Base-by-base conservation (phyloP, 1,140 invertebrate genomes). In the Ephestia elutella region DNA sequence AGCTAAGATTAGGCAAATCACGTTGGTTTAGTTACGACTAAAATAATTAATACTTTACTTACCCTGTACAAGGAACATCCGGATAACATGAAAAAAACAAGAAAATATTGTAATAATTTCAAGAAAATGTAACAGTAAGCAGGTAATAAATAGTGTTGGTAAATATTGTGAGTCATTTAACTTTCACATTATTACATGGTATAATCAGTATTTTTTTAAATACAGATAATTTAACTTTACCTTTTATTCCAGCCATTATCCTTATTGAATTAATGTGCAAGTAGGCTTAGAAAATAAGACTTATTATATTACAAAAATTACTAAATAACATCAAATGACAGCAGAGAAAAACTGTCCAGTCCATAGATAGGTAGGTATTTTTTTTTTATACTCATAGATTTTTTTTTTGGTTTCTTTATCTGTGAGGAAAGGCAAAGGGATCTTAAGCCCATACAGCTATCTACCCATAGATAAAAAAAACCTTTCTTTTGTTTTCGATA, bases 181-280 rank as follows among this genome's bases (percentile, higher is more conserved):
- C 13, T 15, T 44, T 44, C n/a, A 44, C 15, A 10, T 15, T n/a
- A n/a, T n/a, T 15, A 44, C 38, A 15, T 17, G 5, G 10, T 44
- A 3, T 44, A 15, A 5, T 4, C 5, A 10, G 5, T 44, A n/a
- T n/a, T 44, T 15, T 44, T 13, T 15, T 44, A 5, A 2, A 10
- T 44, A 7, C 15, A 15, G 15, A 3, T 25, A 7, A 17, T 11
- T 2, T 38, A 44, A 44, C 1, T n/a, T 44, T 75, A 84, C 81
- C 80, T 75, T 85, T 85, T 48, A 82, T 82, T 69, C 80, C 82
- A 70, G 82, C 82, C 80, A 82, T 85, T 62, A 38, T 75, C 25
- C 15, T 70, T 68, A 60, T 35, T 5, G 13, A 51, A 25, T 51
- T 25, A 21, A 51, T 32, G 15, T 48, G 18, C 7, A 38, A 44